A percentile compares a stretch with the other conserved stretches of the same genome.
Evolutionary conservation across 2,888 invertebrate species (phyloP).

Genomic region (Apocheima hispidaria): DNA sequence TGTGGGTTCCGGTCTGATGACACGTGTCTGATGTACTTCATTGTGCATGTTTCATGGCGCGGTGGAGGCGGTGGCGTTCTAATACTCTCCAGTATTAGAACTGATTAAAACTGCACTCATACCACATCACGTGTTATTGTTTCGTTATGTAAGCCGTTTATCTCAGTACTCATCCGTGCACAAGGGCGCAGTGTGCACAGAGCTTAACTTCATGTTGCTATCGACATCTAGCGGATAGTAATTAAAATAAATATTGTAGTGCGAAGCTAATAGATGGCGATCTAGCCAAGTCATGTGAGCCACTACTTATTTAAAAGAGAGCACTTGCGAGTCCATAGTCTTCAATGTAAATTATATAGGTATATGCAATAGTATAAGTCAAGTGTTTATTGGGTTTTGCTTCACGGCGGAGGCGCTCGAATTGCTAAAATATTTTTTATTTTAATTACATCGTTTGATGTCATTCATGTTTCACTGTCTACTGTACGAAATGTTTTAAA

Average conservation of each 20-base stretch:
- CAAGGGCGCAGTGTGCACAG: slow-evolving; percentile 25
- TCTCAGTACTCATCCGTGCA: too few species aligned
- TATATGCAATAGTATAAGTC: background rate
- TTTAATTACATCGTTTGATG: too few species aligned
- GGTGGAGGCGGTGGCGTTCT: too few species aligned
- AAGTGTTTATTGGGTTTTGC: too few species aligned
- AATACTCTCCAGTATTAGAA: slow-evolving; percentile 13
- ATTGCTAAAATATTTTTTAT: too few species aligned
- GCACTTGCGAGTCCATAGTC: too few species aligned
- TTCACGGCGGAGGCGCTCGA: too few species aligned
- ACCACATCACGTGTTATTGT: slow-evolving; percentile 18
- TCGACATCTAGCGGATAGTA: slow-evolving; percentile 27
- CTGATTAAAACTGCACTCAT: slow-evolving; percentile 18
- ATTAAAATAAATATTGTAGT: slow-evolving; percentile 2
- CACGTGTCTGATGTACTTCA: background rate
- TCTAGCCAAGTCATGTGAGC: background rate
- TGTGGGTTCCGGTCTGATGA: background rate
- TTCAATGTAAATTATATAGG: too few species aligned
- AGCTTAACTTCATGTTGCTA: slow-evolving; percentile 20
- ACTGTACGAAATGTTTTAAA: background rate
- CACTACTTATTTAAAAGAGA: background rate
- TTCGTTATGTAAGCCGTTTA: slow-evolving; percentile 23
- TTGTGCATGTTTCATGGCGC: background rate
- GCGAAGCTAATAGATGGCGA: slow-evolving; percentile 27
- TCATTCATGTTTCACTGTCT: background rate